Evolutionary conservation across 1,140 invertebrate species (phyloP), one percentile per base, ranked within the genome.

Genomic region (Leptinotarsa undecemlineata): DNA sequence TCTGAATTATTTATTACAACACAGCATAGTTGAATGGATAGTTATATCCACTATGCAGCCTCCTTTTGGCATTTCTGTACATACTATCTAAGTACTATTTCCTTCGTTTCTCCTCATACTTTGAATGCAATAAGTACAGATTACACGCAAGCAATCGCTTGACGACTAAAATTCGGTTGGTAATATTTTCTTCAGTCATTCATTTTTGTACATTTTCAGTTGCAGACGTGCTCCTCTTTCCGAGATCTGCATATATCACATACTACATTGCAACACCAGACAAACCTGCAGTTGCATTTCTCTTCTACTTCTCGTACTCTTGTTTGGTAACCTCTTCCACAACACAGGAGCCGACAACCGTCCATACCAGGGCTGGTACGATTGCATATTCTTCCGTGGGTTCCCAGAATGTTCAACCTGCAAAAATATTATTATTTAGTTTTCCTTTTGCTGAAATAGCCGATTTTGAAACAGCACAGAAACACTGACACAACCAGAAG

Each of bases 271-370:
- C 96, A 98, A 87, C 96, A 98, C 96, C 96, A 97, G 51, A 95
- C 92, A 83, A 98, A 97, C 80, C 92, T 90, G 86, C 96, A 98
- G 79, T 94, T 92, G 87, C 96, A 98, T 85, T 97, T 95, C 84
- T 97, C 94, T 75, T 92, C 91, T 71, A 95, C 92, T 77, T 96
- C 92, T 67, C 92, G 88, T 0, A 96, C 90, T 64, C 93, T 88
- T 2, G 95, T 97, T 85, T 96, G 93, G 86, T 96, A 97, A 14
- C 96, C 96, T 69, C 96, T 89, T 8, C 96, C 96, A 84, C 95
- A 97, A 86, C 95, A 97, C 11, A 97, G 87, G n/a, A 94, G 86
- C 26, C 90, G 89, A 84, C 95, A 96, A 21, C 94, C 93, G 79
- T 96, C 94, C 33, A 94, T 88, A 1, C 93, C 94, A 6, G 89